Evolutionary conservation across 1,140 invertebrate species (phyloP), one percentile per base, ranked within the genome.

Genomic region (Temnothorax longispinosus): DNA sequence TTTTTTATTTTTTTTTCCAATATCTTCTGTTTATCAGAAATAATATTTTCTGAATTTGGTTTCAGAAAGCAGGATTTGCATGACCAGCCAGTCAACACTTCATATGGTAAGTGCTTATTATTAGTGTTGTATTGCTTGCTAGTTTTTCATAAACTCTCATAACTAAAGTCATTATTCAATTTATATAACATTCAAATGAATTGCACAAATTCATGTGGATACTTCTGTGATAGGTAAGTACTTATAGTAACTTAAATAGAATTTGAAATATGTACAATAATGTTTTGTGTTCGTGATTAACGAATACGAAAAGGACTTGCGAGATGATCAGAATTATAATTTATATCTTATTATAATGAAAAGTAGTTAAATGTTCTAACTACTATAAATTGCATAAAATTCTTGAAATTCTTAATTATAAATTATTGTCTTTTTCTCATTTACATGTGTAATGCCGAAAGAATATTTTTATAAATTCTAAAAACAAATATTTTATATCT

Each of bases 21-120:
- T n/a, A 32, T 60, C 4, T 54, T n/a, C 52, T 4, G 4, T 54
- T 54, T 2, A 72, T 35, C 10, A 15, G 0, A 75, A 84, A 0
- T 82, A 84, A 84, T 72, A 1, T 60, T 82, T 38, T 58, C 7
- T 62, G 10, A 84, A 60, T 75, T 75, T 84, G 18, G 7, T 84
- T 84, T 47, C 80, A 84, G 80, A 18, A 2, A 35, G 1, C 27
- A 2, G 13, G 58, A 21, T 52, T 75, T 21, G 8, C 21, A 35
- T 32, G 38, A 71, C 10, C 11, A 15, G 15, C 13, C 21, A 56
- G 41, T 50, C 11, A 72, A 72, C 15, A n/a, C 44, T 38, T 44
- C 21, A 8, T 21, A 47, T 72, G 80, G 80, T 84, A 75, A 84
- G 80, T 84, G 60, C 41, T 84, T 27, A 27, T 27, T 27, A 27